Evolutionary conservation across 2,888 invertebrate genomes (phyloP), one percentile per base, ranked within the genome.

Genomic region (Lagria hirta): DNA sequence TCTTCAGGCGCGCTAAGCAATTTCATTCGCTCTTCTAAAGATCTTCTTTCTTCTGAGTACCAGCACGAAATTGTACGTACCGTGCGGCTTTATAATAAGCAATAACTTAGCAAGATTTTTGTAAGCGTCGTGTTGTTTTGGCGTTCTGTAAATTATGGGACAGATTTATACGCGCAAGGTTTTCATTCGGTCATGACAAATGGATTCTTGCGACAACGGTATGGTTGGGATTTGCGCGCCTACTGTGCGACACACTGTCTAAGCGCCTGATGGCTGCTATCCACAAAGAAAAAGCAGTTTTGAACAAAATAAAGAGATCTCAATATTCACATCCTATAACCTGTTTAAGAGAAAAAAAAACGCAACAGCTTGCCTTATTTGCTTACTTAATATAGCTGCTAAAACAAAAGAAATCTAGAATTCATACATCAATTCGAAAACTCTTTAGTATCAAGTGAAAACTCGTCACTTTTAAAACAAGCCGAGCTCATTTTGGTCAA

Each of bases 81-180:
- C 53, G 53, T 56, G 57, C 52, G 59, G 53, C 54, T 56, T 49
- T 55, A 65, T 68, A 68, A 68, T 66, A 65, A 66, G 68, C 66
- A 62, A 68, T 69, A 69, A 69, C 61, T 69, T 68, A 66, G 58
- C 56, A 43, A 55, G 61, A 68, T 66, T 67, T 68, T 68, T 67
- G 62, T 61, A 61, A 57, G 59, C 64, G 67, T 66, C 68, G 63
- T 64, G 66, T 68, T 68, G 68, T 69, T 69, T 68, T 68, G 69
- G 67, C 67, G 63, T 65, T 50, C 49, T 43, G 64, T 68, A 68
- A 69, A 59, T 67, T 69, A 69, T 68, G 67, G 58, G 65, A 66
- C 68, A 67, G 65, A 67, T 68, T 68, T 67, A 68, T 69, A 61
- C 58, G 62, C 56, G 59, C 55, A n/a, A n/a, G 61, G 58, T 61